A percentile compares a stretch with the other conserved stretches of the same genome.
phyloP scores from a whole-genome alignment of 2,797 vertebrate genomes.

The Danio jaintianensis region DNA sequence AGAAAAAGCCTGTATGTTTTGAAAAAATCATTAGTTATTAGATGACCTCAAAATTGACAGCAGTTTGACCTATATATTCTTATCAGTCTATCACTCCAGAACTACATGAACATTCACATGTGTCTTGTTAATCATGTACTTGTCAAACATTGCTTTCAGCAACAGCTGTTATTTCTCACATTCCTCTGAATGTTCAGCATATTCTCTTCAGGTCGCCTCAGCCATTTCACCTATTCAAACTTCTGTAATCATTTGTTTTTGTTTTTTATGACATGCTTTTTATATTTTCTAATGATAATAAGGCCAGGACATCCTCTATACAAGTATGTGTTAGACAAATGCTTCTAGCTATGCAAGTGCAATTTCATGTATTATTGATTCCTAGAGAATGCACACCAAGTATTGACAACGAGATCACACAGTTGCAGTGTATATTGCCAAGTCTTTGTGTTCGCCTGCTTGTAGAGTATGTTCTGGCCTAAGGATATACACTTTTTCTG shows the following conservation, averaged over 20 bases:
- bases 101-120: not conserved
- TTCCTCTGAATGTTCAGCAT: not conserved
- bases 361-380: not conserved
- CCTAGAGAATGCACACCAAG: not conserved
- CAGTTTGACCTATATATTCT: not conserved
- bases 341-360: not conserved
- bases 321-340: not conserved
- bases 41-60: not conserved
- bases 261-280: constrained; percentile 4
- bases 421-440: not conserved
- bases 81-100: constrained; percentile 13
- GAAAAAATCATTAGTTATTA: not conserved
- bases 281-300: not conserved
- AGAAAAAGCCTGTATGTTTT: not conserved
- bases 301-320: not conserved
- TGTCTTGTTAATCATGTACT: constrained; percentile 3
- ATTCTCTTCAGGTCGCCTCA: constrained; percentile 12
- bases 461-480: constrained; percentile 14
- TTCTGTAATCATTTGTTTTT: not conserved
- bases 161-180: constrained; percentile 24
- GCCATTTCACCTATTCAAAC: not conserved
- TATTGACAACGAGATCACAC: not conserved
- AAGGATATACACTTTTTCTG: not conserved
- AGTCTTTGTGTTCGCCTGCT: not conserved
- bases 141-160: constrained; percentile 14